phyloP scores from a whole-genome alignment of 2,888 invertebrate species.

The Drosophila buzzatii region DNA sequence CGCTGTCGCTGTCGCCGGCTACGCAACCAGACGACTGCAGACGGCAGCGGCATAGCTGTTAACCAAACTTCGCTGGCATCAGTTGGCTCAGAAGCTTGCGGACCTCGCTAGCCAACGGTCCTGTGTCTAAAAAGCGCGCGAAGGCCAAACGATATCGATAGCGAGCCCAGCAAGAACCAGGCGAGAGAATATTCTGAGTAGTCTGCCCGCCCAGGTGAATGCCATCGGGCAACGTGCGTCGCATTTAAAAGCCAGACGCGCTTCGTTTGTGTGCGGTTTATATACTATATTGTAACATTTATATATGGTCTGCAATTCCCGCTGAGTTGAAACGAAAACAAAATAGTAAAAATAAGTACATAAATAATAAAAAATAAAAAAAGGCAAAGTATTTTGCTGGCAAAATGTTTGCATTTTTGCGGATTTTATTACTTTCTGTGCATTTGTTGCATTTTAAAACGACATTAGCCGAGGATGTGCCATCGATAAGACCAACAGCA shows the following conservation, averaged over 20 bases:
- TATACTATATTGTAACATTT: slow-evolving; percentile 52
- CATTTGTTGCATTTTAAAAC: slow-evolving; percentile 78
- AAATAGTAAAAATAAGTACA: slow-evolving; percentile 52
- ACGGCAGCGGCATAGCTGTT: slow-evolving; percentile 66
- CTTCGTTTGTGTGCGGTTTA: slow-evolving; percentile 53
- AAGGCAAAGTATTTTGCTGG: slow-evolving; percentile 33
- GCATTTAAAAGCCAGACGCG: slow-evolving; percentile 64
- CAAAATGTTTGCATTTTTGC: slow-evolving; percentile 71
- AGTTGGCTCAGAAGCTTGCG: slow-evolving; percentile 76
- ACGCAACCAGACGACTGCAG: slow-evolving; percentile 14
- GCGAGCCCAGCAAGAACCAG: slow-evolving; percentile 34
- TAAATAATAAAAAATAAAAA: slow-evolving; percentile 1
- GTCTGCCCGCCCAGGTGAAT: slow-evolving; percentile 72
- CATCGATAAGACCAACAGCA: slow-evolving; percentile 39
- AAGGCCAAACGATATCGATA: slow-evolving; percentile 25
- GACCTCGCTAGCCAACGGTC: slow-evolving; percentile 71
- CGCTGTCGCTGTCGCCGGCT: slow-evolving; percentile 11
- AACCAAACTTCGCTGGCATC: slow-evolving; percentile 69
- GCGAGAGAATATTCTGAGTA: slow-evolving; percentile 42
- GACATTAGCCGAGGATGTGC: slow-evolving; percentile 55
- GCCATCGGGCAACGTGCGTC: slow-evolving; percentile 73
- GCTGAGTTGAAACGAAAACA: slow-evolving; percentile 64
- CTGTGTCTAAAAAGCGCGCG: slow-evolving; percentile 64
- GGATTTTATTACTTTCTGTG: slow-evolving; percentile 73
- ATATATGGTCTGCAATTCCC: slow-evolving; percentile 67